Conservation (phyloP, 2,797 vertebrate genomes). For the Coracias cyanogaster region DNA sequence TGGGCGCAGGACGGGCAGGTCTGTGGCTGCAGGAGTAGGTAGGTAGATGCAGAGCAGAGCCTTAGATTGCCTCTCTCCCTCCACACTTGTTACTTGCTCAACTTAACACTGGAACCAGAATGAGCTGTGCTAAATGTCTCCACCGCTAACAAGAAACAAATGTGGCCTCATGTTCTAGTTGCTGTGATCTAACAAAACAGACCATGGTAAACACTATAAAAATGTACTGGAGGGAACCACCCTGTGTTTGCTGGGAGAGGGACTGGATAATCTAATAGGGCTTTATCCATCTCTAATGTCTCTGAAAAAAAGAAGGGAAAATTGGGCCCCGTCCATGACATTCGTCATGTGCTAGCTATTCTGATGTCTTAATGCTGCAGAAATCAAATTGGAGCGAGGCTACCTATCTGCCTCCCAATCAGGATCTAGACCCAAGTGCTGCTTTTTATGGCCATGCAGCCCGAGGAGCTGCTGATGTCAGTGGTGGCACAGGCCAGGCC, state of each 20-base stretch:
- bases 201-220: slow-evolving; percentile 73
- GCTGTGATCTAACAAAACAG: slow-evolving; percentile 75
- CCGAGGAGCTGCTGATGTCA: slow-evolving; percentile 42
- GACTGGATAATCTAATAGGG: slow-evolving; percentile 63
- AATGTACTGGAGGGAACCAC: slow-evolving; percentile 73
- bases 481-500: background rate
- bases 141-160: slow-evolving; percentile 64
- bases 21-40: background rate
- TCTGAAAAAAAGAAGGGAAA: slow-evolving; percentile 65
- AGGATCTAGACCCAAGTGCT: slow-evolving; percentile 50
- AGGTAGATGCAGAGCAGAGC: background rate
- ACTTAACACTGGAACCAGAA: background rate
- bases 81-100: slow-evolving; percentile 46
- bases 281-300: slow-evolving; percentile 62
- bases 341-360: slow-evolving; percentile 70
- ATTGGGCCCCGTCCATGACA: slow-evolving; percentile 56
- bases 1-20: background rate
- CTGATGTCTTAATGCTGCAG: slow-evolving; percentile 66
- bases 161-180: slow-evolving; percentile 68
- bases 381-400: slow-evolving; percentile 61
- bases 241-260: slow-evolving; percentile 66
- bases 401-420: slow-evolving; percentile 68
- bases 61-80: background rate
- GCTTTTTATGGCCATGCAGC: slow-evolving; percentile 67
- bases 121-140: slow-evolving; percentile 58